Conservation (phyloP, 2,797 vertebrate genomes). For the Alca torda region DNA sequence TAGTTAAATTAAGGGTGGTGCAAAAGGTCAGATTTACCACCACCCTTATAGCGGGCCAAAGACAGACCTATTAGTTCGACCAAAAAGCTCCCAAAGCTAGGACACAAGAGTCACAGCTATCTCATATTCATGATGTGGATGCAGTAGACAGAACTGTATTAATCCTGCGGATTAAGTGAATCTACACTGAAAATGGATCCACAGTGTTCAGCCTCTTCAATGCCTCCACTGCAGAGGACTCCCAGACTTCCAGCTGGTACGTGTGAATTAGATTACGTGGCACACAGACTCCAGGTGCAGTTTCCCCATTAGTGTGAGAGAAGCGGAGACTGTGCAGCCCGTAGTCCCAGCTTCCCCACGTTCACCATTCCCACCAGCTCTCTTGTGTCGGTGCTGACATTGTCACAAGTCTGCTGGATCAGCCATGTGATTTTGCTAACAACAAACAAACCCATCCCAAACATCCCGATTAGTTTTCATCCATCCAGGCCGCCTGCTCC, state of each 20-base stretch:
- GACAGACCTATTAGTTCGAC: background rate
- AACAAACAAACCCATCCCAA: background rate
- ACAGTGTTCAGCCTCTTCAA: background rate
- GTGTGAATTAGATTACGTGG: background rate
- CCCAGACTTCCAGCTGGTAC: background rate
- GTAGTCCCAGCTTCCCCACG: rapidly evolving
- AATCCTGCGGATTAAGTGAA: background rate
- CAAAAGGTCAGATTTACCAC: background rate
- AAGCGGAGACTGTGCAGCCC: rapidly evolving
- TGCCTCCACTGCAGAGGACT: background rate
- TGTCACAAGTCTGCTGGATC: background rate
- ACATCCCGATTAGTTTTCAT: background rate
- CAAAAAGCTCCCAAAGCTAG: background rate
- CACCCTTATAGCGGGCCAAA: background rate
- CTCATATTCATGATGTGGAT: background rate
- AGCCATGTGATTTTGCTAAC: background rate
- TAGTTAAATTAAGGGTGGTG: background rate
- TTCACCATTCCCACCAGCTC: background rate
- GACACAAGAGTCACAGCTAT: background rate
- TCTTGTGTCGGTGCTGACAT: background rate
- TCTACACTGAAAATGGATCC: background rate
- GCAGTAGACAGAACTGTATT: background rate
- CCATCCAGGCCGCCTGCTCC: background rate
- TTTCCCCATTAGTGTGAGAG: background rate
- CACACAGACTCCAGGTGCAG: rapidly evolving